Conservation (phyloP, 1,140 invertebrate genomes). For the Zeugodacus cucurbitae region DNA sequence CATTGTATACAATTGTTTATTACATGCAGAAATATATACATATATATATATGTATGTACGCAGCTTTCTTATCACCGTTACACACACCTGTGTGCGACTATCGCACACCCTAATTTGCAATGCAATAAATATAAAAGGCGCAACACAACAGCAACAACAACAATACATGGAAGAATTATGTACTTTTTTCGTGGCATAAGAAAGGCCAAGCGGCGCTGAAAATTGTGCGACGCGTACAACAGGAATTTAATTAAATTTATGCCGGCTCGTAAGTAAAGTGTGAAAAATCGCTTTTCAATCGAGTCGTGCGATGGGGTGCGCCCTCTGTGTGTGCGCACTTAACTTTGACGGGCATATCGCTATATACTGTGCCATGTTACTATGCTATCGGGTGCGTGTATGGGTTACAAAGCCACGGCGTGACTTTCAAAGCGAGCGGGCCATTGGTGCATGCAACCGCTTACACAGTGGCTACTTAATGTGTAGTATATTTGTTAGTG, state of each 20-base stretch:
- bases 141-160: not conserved
- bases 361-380: not conserved
- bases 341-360: not conserved
- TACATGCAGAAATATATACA: not conserved
- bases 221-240: not conserved
- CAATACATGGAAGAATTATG: not conserved
- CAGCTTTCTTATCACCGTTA: not conserved
- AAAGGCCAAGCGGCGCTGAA: not conserved
- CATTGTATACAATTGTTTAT: not conserved
- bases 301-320: not conserved
- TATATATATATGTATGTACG: not conserved
- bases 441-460: not conserved
- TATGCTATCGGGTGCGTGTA: not conserved
- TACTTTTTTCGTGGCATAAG: not conserved
- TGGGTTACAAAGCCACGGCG: not conserved
- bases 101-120: constrained; percentile 9
- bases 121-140: not conserved
- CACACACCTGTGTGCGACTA: not conserved
- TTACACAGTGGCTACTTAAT: not conserved
- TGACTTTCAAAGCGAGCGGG: not conserved
- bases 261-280: not conserved
- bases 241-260: constrained; percentile 7
- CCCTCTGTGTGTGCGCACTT: not conserved
- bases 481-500: not conserved
- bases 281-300: constrained; percentile 18